These are phyloP conservation scores for Melanotus villosus DNA, from an alignment of 2,888 invertebrate genomes.

Conservation along the genomic window DNA sequence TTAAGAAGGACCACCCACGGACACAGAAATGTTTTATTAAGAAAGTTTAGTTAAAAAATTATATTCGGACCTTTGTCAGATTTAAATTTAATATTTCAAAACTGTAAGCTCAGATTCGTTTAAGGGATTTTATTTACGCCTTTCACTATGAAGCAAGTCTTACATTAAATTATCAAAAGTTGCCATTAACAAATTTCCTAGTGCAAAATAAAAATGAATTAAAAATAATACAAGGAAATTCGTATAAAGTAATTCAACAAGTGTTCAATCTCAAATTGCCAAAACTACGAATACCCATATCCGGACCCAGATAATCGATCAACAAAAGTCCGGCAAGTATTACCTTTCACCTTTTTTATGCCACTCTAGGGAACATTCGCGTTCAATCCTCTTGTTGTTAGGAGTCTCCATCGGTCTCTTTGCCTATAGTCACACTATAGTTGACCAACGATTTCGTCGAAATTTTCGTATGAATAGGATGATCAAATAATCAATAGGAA, in stretches of 20 bases:
- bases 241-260: too few species aligned
- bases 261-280: background rate
- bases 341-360: conserved; percentile 35
- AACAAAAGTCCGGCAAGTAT: conserved; percentile 26
- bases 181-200: too few species aligned
- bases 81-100: too few species aligned
- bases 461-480: background rate
- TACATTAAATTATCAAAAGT: too few species aligned
- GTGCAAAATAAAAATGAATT: too few species aligned
- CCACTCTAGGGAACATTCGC: conserved; percentile 22
- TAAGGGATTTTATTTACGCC: too few species aligned
- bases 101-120: too few species aligned
- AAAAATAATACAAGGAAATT: too few species aligned
- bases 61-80: too few species aligned
- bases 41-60: too few species aligned
- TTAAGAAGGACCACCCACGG: conserved; percentile 5
- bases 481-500: background rate
- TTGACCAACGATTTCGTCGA: conserved; percentile 13
- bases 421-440: conserved; percentile 15
- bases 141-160: too few species aligned
- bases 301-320: conserved; percentile 8
- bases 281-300: conserved; percentile 10
- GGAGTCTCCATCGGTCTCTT: conserved; percentile 16
- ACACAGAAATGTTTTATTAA: too few species aligned
- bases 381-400: conserved; percentile 35